Evolutionary conservation across 2,888 invertebrate genomes (phyloP).

Genomic region (Gortyna flavago): DNA sequence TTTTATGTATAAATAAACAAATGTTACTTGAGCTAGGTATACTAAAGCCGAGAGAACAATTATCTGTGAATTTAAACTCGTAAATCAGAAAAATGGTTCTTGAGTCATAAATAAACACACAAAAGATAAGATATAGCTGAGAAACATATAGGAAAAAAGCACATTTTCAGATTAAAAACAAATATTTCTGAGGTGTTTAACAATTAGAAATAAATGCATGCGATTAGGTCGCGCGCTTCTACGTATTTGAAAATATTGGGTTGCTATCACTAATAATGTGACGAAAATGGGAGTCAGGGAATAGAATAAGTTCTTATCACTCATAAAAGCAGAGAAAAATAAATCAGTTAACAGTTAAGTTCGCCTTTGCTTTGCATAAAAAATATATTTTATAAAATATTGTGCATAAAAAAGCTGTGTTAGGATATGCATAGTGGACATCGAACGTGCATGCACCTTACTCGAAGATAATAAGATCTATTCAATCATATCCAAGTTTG

Average conservation of each 20-base stretch:
- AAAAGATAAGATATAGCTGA: background rate
- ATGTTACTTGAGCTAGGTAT: background rate
- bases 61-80: background rate
- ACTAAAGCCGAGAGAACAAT: background rate
- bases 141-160: background rate
- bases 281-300: background rate
- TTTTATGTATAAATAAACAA: background rate
- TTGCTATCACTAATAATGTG: background rate
- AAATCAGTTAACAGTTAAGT: background rate
- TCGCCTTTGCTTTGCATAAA: background rate
- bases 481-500: background rate
- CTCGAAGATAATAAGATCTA: background rate
- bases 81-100: constrained; percentile 20
- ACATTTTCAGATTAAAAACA: background rate
- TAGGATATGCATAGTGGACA: constrained; percentile 35
- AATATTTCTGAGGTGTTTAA: background rate
- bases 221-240: background rate
- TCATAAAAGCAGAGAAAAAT: background rate
- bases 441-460: constrained; percentile 21
- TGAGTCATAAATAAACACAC: background rate
- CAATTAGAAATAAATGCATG: background rate
- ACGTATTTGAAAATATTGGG: background rate
- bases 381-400: constrained; percentile 3
- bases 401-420: constrained; percentile 40
- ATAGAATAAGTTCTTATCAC: background rate